Base-by-base conservation (phyloP, 2,888 invertebrate genomes). In the Drosophila pegasa region DNA sequence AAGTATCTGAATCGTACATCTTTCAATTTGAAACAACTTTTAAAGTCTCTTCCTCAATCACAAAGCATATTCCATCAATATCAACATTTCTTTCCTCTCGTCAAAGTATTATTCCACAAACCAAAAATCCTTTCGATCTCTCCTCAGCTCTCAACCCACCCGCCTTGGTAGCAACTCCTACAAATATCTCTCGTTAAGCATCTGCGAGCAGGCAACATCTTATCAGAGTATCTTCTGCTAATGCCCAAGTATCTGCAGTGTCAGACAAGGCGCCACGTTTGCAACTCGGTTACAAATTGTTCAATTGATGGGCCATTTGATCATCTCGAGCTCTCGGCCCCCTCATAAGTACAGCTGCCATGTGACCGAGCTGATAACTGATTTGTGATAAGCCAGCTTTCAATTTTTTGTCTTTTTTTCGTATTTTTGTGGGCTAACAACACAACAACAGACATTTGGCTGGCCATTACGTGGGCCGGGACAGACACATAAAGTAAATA, bases 301-400 rank as follows among this genome's bases (percentile, higher is more conserved):
- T 59, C 56, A 61, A 62, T 52, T 71, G 72, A 77, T 60, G 73
- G 62, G 50, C 62, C 68, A 58, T 72, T 75, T 75, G 57, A 74
- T 57, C 73, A 66, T 37, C 52, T 65, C 12, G n/a, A 38, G 40
- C 18, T 8, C 33, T 35, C 12, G 14, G 9, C 31, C 25, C 33
- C 6, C 9, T 20, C 35, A 20, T 14, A 37, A 37, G 54, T 47
- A 10, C 48, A 55, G 47, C 60, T 61, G 68, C 38, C 66, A 72
- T 56, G 38, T 60, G 59, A 62, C 58, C 56, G 65, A 51, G 60
- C 27, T 84, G 84, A 87, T 82, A 82, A 75, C 87, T 67, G 85
- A 75, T 87, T 84, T 87, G 70, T 62, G 85, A 82, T 87, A 87
- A 82, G 78, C 75, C 78, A 75, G 82, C 86, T 72, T 81, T 78